Base-by-base conservation (phyloP, 1,140 invertebrate genomes). In the Steinernema khuongi region DNA sequence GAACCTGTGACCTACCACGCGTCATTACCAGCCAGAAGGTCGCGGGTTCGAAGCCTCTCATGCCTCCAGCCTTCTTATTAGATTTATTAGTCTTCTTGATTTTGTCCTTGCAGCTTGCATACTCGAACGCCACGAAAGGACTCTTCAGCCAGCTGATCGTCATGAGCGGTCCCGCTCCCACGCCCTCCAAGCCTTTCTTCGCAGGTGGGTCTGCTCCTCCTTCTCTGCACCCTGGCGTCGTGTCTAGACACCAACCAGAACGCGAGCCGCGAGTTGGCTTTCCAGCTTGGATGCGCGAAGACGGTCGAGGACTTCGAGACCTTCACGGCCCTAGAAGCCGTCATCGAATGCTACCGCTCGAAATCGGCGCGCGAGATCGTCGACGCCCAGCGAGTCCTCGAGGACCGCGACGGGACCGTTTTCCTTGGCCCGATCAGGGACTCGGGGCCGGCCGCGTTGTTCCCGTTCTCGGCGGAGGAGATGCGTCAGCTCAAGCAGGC, bases 291-390 rank as follows among this genome's bases (percentile, higher is more conserved):
- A 11, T 60, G 50, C 50, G 50, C 50, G 14, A 60, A 22, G 7
- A 22, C 7, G 11, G 19, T 14, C 19, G 4, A 7, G 14, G 50
- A 60, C 50, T 60, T 60, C 19, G 11, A 17, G 22, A 60, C 50
- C 50, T 60, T n/a, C 50, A 22, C 14, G 22, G 26, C 14, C 50
- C 75, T 88, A 87, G 36, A 94, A 89, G 1, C 14, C 7, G 43
- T 29, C 17, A 4, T 68, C 7, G n/a, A 31, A 30, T 68, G 67
- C 32, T 68, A 14, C 29, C 29, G 67, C 29, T 4, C 11, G 14
- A 31, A 31, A 14, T 29, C 14, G 14, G 29, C 14, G 29, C 67
- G 32, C 18, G 32, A 31, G n/a, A 68, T 68, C 22, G 67, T 68
- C 29, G 32, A 68, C 67, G 18, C 67, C 2, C 32, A 31, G 29